phyloP scores from a whole-genome alignment of 37 sponge, comb jelly and placozoan genomes.

The Ephydatia muelleri region DNA sequence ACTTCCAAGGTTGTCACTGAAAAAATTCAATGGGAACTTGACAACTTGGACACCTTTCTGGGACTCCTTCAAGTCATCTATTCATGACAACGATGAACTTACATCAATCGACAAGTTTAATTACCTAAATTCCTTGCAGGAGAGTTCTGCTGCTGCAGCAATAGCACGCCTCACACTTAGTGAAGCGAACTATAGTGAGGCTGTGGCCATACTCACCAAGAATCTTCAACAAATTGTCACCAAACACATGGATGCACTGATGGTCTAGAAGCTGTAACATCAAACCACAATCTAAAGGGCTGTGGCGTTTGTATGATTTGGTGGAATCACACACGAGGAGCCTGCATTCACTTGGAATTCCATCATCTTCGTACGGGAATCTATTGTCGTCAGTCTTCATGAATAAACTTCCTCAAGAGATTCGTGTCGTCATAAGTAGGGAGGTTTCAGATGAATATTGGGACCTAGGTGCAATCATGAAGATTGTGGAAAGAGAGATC shows the following conservation, averaged over 20 bases:
- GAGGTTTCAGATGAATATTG: background rate
- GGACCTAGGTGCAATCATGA: background rate
- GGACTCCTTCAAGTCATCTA: too few species aligned
- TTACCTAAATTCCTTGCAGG: conserved; percentile 4
- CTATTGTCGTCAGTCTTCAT: conserved; percentile 9
- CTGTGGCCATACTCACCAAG: too few species aligned
- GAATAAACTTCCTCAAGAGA: conserved; percentile 10
- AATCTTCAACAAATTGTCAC: too few species aligned
- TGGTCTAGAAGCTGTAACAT: too few species aligned
- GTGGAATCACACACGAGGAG: too few species aligned
- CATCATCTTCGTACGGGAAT: background rate
- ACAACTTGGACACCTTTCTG: conserved; percentile 17
- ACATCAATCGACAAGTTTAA: conserved; percentile 22
- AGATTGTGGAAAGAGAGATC: background rate
- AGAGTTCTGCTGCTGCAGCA: conserved; percentile 14
- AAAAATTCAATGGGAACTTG: conserved; percentile 16
- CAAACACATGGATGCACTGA: too few species aligned
- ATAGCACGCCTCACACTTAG: background rate
- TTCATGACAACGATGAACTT: background rate
- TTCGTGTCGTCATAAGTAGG: conserved; percentile 6
- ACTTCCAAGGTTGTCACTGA: too few species aligned
- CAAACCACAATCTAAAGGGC: too few species aligned
- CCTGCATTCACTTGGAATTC: too few species aligned
- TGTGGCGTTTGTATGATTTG: too few species aligned
- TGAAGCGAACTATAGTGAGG: conserved; percentile 10